Percentiles rank a stretch among this genome's conserved stretches.
These are phyloP conservation scores for Bothrops jararaca DNA, from an alignment of 2,113 vertebrate genomes.

Conservation along the genomic window DNA sequence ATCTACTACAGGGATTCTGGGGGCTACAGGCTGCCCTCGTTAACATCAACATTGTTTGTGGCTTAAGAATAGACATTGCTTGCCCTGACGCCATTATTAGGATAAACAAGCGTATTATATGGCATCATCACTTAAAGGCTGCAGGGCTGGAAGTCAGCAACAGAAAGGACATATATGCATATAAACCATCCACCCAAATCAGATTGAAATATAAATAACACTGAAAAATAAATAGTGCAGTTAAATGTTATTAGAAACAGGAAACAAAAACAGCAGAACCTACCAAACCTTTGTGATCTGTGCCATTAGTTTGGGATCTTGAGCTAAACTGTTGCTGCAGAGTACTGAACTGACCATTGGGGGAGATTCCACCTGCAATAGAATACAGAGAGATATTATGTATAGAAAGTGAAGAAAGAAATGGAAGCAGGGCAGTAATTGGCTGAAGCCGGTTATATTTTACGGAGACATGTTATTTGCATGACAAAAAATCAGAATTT, in stretches of 20 bases:
- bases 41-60: neutral
- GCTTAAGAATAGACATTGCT: neutral
- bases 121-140: neutral
- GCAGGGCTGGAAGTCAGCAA: neutral
- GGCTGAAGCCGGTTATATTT: neutral
- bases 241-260: neutral
- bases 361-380: slow-evolving; percentile 22
- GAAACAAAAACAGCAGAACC: neutral
- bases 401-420: neutral
- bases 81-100: neutral
- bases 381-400: neutral
- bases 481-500: neutral
- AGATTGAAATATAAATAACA: neutral
- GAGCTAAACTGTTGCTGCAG: slow-evolving; percentile 59
- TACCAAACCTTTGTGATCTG: slow-evolving; percentile 56
- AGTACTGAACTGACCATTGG: slow-evolving; percentile 35
- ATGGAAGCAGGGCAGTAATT: neutral
- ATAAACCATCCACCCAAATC: neutral
- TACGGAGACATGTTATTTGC: neutral
- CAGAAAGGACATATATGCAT: neutral
- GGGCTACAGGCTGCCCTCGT: neutral
- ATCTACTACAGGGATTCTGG: rapidly evolving
- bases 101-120: neutral
- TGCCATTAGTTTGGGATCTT: slow-evolving; percentile 58
- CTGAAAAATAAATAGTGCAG: neutral